A percentile compares a stretch with the other conserved stretches of the same genome.
phyloP scores from a whole-genome alignment of 2,797 vertebrate genomes.

The Dryobates pubescens region DNA sequence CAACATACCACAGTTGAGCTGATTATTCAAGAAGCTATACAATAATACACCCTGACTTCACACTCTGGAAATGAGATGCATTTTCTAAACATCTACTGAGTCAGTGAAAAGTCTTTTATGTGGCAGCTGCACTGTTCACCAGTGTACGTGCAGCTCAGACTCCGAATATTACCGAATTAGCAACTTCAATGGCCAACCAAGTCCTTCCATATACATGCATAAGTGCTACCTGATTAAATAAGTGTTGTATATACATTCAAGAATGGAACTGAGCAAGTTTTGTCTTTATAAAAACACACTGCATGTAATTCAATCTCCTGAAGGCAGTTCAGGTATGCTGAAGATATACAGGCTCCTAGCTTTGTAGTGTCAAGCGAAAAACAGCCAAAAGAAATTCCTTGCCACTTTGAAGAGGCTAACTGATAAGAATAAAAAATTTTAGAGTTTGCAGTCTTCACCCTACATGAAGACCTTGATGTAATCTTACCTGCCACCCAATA shows the following conservation, averaged over 20 bases:
- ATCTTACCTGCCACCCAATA: background rate
- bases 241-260: background rate
- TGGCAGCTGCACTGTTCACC: background rate
- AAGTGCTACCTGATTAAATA: background rate
- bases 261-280: background rate
- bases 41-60: background rate
- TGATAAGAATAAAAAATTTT: background rate
- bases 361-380: constrained; percentile 37
- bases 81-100: background rate
- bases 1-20: background rate
- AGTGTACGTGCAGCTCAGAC: background rate
- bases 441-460: background rate
- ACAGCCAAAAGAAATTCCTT: background rate
- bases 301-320: background rate
- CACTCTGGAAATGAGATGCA: background rate
- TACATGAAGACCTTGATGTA: background rate
- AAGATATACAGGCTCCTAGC: background rate
- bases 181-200: background rate
- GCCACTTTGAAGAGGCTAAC: background rate
- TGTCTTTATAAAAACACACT: background rate
- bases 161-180: background rate
- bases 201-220: rapidly evolving
- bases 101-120: background rate
- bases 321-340: background rate
- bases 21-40: background rate